A percentile compares a stretch with the other conserved stretches of the same genome.
Evolutionary conservation across 2,113 vertebrate species (phyloP).

Genomic region (Procavia capensis): DNA sequence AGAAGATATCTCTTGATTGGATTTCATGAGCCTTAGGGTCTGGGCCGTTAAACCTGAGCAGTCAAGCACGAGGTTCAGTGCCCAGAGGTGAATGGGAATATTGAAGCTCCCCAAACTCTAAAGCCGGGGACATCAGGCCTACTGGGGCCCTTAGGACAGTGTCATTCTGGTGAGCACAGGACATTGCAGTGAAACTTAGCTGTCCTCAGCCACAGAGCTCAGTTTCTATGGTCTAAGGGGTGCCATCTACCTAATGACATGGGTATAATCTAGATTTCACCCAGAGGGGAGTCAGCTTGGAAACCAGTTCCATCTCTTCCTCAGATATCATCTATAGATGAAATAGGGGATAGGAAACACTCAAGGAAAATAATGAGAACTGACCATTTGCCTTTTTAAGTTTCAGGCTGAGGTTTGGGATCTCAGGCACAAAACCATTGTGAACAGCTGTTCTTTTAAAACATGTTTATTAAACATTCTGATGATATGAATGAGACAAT

Average conservation of each 20-base stretch:
- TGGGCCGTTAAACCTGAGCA: background rate
- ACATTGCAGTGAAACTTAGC: background rate
- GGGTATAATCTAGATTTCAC: background rate
- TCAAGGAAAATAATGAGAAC: conserved; percentile 26
- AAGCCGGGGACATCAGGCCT: background rate
- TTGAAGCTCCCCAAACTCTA: background rate
- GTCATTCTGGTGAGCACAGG: background rate
- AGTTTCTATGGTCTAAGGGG: background rate
- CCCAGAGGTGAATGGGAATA: background rate
- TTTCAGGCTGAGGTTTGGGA: conserved; percentile 46
- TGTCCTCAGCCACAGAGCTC: background rate
- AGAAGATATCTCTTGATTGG: background rate
- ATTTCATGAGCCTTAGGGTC: background rate
- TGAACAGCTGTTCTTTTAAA: conserved; percentile 52
- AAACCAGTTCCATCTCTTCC: background rate
- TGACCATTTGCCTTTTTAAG: conserved; percentile 37
- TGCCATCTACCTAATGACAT: background rate
- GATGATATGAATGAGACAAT: background rate
- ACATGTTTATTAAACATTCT: conserved; percentile 36
- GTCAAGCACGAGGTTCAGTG: background rate
- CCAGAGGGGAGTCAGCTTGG: background rate
- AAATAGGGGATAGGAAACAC: background rate
- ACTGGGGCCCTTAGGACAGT: background rate
- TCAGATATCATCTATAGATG: background rate
- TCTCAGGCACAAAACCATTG: conserved; percentile 47